These are phyloP conservation scores for Pristionchus exspectatus DNA, from an alignment of 2,888 invertebrate species.

Conservation along the genomic window DNA sequence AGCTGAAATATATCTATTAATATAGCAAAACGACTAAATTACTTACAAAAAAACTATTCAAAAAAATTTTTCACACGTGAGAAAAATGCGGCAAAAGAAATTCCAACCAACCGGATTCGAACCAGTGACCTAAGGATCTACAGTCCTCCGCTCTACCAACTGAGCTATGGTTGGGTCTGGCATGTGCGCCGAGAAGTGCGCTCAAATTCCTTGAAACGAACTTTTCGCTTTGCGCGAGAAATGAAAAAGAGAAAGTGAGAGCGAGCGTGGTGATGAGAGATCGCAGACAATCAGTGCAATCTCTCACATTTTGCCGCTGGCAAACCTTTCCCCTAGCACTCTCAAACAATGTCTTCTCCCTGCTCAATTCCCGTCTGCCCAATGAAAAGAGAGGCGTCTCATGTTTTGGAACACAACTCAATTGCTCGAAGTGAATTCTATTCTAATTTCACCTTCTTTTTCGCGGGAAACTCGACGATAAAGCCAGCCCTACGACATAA, in stretches of 20 bases:
- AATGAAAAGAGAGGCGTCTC: background rate
- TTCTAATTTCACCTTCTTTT: too few relatives aligned
- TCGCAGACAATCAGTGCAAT: background rate
- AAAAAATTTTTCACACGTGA: background rate
- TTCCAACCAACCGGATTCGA: conserved; percentile 56
- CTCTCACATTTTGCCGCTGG: conserved; percentile 19
- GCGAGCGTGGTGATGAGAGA: background rate
- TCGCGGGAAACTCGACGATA: too few relatives aligned
- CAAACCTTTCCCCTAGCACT: background rate
- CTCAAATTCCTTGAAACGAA: background rate
- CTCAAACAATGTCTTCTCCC: background rate
- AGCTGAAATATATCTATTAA: background rate
- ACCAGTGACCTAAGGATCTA: conserved; percentile 58
- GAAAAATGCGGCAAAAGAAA: conserved; percentile 48
- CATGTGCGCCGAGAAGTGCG: background rate
- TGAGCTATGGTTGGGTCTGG: conserved; percentile 63
- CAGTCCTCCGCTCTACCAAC: conserved; percentile 70
- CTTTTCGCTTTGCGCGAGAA: background rate
- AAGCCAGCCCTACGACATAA: too few relatives aligned
- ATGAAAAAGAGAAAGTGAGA: background rate
- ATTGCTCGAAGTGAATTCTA: too few relatives aligned
- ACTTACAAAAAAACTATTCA: background rate
- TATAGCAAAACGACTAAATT: background rate
- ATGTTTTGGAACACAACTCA: background rate
- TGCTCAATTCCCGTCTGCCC: too few relatives aligned